Evolutionary conservation across 37 sponge, comb jelly and placozoan species (phyloP), one percentile per base, ranked within the genome.

Genomic region (Hexactinellida sp.): DNA sequence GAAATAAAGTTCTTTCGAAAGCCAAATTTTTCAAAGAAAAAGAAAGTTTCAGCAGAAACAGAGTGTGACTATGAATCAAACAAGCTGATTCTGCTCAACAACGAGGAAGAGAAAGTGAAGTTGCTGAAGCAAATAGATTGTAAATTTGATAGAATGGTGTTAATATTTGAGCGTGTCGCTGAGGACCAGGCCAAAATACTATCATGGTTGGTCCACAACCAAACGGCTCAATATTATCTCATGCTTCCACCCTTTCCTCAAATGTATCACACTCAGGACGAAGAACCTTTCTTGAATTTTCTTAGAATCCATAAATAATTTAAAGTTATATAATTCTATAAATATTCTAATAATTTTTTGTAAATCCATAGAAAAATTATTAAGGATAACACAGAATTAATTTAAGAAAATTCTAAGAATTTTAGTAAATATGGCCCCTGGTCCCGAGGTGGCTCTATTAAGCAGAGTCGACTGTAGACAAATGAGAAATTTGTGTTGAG

Each of bases 71-170:
- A 63, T 63, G 76, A 63, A n/a, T 63, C 76, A 23, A 63, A 21
- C 13, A 63, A 63, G 34, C 34, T 25, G 76, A 25, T 23, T 7
- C 76, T 63, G 13, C 76, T 63, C 3, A 63, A 63, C 32, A 63
- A 23, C 76, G 76, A 63, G 76, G 76, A 63, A 63, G 76, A 63
- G 76, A 63, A 63, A 63, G 19, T 63, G 76, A 63, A n/a, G 76
- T 63, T 63, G 76, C 76, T 63, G 13, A 63, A 63, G 13, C 76
- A 7, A 63, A 63, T 63, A 21, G 76, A 63, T 63, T 63, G 19
- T 7, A 63, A 63, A 63, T 63, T 63, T 32, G 76, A 63, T 25
- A 7, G 34, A 23, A 23, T 63, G 5, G 76, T 63, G 30, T 21
- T 3, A 23, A 63, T 63, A 21, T 63, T 63, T 63, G 76, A 63